Evolutionary conservation across 2,797 vertebrate species (phyloP).

Genomic region (Eulemur albifrons): DNA sequence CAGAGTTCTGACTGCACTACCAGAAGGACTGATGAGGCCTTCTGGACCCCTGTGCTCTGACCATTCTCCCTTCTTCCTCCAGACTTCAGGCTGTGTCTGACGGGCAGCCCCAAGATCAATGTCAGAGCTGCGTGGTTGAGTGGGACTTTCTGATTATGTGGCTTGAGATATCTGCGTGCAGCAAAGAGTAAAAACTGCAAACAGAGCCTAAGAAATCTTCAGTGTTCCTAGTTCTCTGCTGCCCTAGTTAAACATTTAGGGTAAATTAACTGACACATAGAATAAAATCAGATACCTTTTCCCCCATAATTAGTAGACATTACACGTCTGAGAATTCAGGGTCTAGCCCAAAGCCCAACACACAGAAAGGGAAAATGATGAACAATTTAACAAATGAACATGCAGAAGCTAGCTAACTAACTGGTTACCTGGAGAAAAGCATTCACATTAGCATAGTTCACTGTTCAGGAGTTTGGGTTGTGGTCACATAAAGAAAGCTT

Average conservation of each 20-base stretch:
- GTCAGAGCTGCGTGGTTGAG: background rate
- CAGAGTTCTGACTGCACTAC: background rate
- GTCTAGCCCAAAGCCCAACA: background rate
- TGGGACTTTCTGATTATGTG: background rate
- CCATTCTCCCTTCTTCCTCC: background rate
- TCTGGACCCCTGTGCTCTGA: background rate
- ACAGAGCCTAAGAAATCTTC: background rate
- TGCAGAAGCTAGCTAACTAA: background rate
- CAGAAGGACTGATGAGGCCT: fast-evolving
- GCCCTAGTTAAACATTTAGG: background rate
- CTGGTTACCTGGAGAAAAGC: background rate
- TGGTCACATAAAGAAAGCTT: background rate
- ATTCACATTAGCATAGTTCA: background rate
- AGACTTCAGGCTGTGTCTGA: background rate
- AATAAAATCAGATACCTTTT: background rate
- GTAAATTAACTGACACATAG: background rate
- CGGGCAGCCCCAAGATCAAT: background rate
- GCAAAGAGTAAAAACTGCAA: background rate
- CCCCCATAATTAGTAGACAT: background rate
- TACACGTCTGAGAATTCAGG: background rate
- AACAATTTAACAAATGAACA: background rate
- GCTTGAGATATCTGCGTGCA: background rate
- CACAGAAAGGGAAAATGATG: background rate
- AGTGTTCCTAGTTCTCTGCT: background rate
- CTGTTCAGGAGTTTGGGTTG: background rate